Base-by-base conservation (phyloP, 2,888 invertebrate species). In the Nymphalis c-album region DNA sequence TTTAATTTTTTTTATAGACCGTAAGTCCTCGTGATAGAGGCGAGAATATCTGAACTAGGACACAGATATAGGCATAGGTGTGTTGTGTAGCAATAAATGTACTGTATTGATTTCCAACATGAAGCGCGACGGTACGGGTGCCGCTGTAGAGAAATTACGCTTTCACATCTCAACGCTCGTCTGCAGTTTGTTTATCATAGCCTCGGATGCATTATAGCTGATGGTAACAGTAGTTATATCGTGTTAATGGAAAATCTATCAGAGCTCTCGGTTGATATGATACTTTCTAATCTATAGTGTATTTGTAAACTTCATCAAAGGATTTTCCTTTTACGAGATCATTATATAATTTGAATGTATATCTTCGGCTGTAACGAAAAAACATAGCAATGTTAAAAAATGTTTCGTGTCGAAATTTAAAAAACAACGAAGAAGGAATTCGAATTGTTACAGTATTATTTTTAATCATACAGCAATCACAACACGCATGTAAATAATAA, bases 41-140 rank as follows among this genome's bases (percentile, higher is more conserved):
- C 60, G 65, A 53, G 53, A 66, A 60, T 57, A n/a, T 48, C 53
- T n/a, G 35, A 46, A 47, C 17, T 22, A 57, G 10, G 18, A 18
- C 10, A n/a, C 46, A 62, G 55, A 13, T 46, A 64, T 65, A 60
- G 26, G 26, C 53, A 51, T 64, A 60, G 22, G 47, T 22, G 5
- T 47, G 58, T 59, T 65, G 57, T 47, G 47, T 64, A 64, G 63
- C 40, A 64, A 63, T 64, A 64, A 60, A 69, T 64, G 64, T 63
- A 53, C 61, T 64, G 63, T 70, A 70, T 70, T 70, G 67, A 70
- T 70, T 70, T 64, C 64, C 58, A 53, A 64, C 64, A 67, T 48
- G 53, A 62, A 61, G 61, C 69, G 66, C 59, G 59, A 26, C 66
- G 47, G 66, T 48, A 60, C 64, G 61, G 47, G 64, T 63, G 69